Evolutionary conservation across 2,797 vertebrate species (phyloP).

Genomic region (Enteromius radiatus): DNA sequence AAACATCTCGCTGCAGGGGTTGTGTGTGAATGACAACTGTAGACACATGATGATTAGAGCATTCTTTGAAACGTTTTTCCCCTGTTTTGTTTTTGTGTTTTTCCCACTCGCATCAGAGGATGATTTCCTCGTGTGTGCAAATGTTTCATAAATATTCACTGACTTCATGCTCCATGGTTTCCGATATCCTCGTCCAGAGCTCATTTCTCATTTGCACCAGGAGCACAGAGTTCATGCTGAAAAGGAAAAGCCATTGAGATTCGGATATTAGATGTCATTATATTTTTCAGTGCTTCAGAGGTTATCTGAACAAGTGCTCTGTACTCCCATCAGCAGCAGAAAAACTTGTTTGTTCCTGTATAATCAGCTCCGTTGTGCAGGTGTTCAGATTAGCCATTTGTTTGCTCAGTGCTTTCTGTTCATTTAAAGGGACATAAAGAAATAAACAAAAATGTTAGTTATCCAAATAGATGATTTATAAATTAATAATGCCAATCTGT

Average conservation of each 20-base stretch:
- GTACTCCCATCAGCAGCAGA: background rate
- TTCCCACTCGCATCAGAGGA: background rate
- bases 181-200: background rate
- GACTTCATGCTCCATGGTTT: background rate
- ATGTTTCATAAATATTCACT: constrained; percentile 40
- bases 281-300: constrained; percentile 8
- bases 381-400: constrained; percentile 6
- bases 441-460: background rate
- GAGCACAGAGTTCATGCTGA: constrained; percentile 28
- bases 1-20: background rate
- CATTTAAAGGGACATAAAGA: background rate
- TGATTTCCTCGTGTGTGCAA: constrained; percentile 12
- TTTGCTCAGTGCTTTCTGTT: background rate
- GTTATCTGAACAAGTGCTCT: constrained; percentile 2
- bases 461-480: background rate
- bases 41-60: background rate
- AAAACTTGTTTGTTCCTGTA: background rate
- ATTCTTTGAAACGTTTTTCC: background rate
- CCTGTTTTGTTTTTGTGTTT: background rate
- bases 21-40: constrained; percentile 11
- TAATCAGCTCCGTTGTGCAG: constrained; percentile 3
- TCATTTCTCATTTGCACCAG: constrained; percentile 26
- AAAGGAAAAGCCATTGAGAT: constrained; percentile 22
- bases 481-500: background rate
- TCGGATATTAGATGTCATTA: constrained; percentile 16